Percentiles rank a stretch among this genome's conserved stretches.
These are phyloP conservation scores for Hyperoplus immaculatus DNA, from an alignment of 2,797 vertebrate species.

Conservation along the genomic window DNA sequence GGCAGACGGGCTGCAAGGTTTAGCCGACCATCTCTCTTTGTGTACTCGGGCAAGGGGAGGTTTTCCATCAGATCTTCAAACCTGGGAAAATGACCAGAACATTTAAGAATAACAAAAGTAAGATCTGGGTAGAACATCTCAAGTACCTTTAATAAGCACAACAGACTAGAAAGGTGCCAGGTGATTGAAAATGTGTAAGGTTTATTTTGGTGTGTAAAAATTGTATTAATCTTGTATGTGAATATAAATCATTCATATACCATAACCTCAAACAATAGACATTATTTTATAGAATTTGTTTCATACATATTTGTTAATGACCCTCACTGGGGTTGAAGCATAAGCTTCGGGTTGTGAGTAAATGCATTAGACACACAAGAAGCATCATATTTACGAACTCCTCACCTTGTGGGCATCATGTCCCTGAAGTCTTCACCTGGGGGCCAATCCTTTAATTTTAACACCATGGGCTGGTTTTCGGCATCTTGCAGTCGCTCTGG, in stretches of 20 bases:
- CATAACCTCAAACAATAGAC: no score
- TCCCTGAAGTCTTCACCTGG: constrained; percentile 98
- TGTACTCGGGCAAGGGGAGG: constrained; percentile 98
- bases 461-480: constrained; percentile 96
- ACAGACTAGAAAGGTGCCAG: no score
- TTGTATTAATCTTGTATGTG: neutral
- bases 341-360: neutral
- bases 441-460: constrained; percentile 99
- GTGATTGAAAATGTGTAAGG: neutral
- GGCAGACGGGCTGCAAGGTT: constrained; percentile 97
- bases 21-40: constrained; percentile 96
- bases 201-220: neutral
- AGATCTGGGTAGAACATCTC: neutral
- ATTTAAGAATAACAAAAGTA: neutral
- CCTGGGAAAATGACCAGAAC: constrained; percentile 73
- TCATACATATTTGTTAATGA: neutral
- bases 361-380: neutral
- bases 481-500: constrained; percentile 92
- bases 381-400: constrained; percentile 6
- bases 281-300: neutral
- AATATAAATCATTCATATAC: neutral
- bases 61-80: constrained; percentile 99
- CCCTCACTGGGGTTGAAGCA: neutral
- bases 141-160: neutral
- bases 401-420: constrained; percentile 98